A percentile compares a stretch with the other conserved stretches of the same genome.
Evolutionary conservation across 2,113 vertebrate species (phyloP).

Genomic region (Percopsis transmontana): DNA sequence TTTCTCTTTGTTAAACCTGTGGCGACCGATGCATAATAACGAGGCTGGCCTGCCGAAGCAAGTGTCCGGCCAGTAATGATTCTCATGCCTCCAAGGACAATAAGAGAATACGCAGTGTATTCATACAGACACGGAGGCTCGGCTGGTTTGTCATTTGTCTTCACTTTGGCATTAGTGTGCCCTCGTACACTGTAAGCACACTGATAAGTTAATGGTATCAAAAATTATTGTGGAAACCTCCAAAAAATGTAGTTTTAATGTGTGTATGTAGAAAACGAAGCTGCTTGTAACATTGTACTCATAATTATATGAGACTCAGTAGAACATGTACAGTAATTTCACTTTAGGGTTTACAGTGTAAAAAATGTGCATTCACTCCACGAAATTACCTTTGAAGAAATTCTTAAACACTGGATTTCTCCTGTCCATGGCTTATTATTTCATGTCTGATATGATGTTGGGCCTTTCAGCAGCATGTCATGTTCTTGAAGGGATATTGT

Average conservation of each 20-base stretch:
- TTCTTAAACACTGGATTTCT: no score
- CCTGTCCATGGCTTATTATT: no score
- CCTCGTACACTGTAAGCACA: constrained; percentile 51
- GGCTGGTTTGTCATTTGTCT: constrained; percentile 37
- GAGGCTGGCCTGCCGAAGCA: constrained; percentile 58
- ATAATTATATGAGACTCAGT: no score
- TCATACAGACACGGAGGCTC: constrained; percentile 44
- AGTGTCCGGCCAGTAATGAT: constrained; percentile 69
- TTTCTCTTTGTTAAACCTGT: constrained; percentile 74
- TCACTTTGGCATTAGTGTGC: constrained; percentile 50
- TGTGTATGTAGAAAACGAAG: no score
- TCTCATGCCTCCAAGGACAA: constrained; percentile 64
- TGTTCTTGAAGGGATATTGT: constrained; percentile 27
- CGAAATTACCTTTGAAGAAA: no score
- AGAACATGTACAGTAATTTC: no score
- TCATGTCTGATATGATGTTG: no score
- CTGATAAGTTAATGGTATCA: background rate
- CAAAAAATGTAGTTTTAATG: no score
- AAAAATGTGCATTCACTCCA: no score
- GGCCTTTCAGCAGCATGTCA: constrained; percentile 16
- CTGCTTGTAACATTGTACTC: no score
- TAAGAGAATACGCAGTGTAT: constrained; percentile 56
- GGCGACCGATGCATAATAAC: constrained; percentile 65
- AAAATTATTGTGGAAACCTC: no score
- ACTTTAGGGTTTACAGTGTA: no score